These are phyloP conservation scores for Philonicus albiceps DNA, from an alignment of 2,888 invertebrate species.

Conservation along the genomic window DNA sequence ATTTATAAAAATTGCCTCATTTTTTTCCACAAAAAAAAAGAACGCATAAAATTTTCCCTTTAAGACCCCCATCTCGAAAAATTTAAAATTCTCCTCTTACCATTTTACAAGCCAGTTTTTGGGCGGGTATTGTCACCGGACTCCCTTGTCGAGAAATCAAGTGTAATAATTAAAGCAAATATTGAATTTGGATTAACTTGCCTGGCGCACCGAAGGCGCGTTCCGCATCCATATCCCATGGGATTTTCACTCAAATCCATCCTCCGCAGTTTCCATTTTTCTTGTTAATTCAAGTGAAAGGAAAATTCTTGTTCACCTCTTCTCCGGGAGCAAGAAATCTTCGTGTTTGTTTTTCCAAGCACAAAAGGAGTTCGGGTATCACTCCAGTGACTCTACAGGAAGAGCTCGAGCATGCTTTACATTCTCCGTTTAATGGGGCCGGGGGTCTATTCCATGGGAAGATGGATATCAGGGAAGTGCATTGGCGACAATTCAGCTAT, in stretches of 20 bases:
- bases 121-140: not conserved
- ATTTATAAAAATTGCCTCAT: not conserved
- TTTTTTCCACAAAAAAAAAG: not conserved
- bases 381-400: not conserved
- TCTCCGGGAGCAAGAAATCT: not conserved
- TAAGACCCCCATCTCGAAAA: not conserved
- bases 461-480: not conserved
- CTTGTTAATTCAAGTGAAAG: slow-evolving; percentile 32
- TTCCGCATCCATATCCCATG: not conserved
- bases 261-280: slow-evolving; percentile 27
- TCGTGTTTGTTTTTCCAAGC: slow-evolving; percentile 13
- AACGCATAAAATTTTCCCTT: not conserved
- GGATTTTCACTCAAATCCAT: slow-evolving; percentile 12
- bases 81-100: not conserved
- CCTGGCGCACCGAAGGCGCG: slow-evolving; percentile 19
- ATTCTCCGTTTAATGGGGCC: not conserved
- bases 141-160: slow-evolving; percentile 49
- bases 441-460: not conserved
- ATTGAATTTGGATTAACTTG: slow-evolving; percentile 50
- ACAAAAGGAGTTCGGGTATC: slow-evolving; percentile 14
- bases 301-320: slow-evolving; percentile 16
- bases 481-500: slow-evolving; percentile 14
- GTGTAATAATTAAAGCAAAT: slow-evolving; percentile 51
- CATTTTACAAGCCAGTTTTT: not conserved
- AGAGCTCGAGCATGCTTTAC: not conserved